These are phyloP conservation scores for Regulus satrapa DNA, from an alignment of 2,113 vertebrate species.

Conservation along the genomic window DNA sequence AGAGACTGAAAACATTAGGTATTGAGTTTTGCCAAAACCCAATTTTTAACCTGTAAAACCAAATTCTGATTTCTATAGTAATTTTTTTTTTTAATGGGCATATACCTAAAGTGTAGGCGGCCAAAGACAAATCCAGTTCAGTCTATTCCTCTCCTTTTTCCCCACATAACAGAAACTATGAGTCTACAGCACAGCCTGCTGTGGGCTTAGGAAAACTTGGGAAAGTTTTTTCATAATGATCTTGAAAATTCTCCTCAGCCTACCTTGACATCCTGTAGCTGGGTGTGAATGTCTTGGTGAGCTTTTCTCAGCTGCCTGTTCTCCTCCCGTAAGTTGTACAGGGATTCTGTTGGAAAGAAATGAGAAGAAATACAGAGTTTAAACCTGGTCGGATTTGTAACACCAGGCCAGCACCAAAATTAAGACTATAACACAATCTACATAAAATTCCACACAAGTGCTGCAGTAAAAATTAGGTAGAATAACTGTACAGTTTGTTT, in stretches of 20 bases:
- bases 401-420: neutral
- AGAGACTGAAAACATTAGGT: neutral
- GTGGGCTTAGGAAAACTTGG: neutral
- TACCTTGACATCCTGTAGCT: slow-evolving; percentile 94
- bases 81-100: neutral
- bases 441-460: neutral
- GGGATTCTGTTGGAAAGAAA: slow-evolving; percentile 76
- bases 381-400: neutral
- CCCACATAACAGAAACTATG: neutral
- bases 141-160: neutral
- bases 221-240: neutral
- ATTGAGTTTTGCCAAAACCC: neutral
- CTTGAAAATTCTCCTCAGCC: neutral
- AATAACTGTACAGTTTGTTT: neutral
- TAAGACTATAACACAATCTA: neutral
- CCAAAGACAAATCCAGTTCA: neutral
- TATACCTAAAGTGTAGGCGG: neutral
- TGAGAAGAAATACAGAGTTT: neutral
- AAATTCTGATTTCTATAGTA: neutral
- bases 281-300: slow-evolving; percentile 90
- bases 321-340: slow-evolving; percentile 90
- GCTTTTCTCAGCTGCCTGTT: slow-evolving; percentile 93
- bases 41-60: neutral
- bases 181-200: neutral
- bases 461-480: neutral